Evolutionary conservation across 2,797 vertebrate species (phyloP).

Genomic region (Crax fasciolata): DNA sequence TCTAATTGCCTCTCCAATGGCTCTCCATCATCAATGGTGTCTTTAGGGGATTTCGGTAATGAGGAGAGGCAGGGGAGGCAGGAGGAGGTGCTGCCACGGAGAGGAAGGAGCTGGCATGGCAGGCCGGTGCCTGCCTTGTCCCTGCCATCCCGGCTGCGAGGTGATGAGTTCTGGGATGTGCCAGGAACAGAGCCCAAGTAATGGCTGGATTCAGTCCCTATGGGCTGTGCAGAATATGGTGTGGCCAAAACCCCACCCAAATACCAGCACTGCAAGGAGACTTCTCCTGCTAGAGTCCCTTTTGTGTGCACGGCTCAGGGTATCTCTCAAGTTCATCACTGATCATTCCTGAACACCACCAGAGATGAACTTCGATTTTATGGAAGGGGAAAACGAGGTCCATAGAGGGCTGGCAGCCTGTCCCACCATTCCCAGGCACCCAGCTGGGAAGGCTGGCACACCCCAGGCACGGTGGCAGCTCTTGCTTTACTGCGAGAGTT

Average conservation of each 20-base stretch:
- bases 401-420: neutral
- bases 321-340: neutral
- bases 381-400: neutral
- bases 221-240: neutral
- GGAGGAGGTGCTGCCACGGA: neutral
- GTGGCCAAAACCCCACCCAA: neutral
- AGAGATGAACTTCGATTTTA: neutral
- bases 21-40: slow-evolving; percentile 57
- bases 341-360: neutral
- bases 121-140: neutral
- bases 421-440: neutral
- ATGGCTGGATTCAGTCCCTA: fast-evolving
- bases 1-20: slow-evolving; percentile 77
- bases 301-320: neutral
- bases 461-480: neutral
- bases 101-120: neutral
- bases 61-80: neutral
- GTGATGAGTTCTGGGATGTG: neutral
- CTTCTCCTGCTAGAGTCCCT: neutral
- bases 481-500: neutral
- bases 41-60: slow-evolving; percentile 39
- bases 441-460: neutral
- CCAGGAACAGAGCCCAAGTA: neutral
- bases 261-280: neutral
- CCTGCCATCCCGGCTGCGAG: neutral